Evolutionary conservation across 2,113 vertebrate species (phyloP).

Genomic region (Onychostruthus taczanowskii): DNA sequence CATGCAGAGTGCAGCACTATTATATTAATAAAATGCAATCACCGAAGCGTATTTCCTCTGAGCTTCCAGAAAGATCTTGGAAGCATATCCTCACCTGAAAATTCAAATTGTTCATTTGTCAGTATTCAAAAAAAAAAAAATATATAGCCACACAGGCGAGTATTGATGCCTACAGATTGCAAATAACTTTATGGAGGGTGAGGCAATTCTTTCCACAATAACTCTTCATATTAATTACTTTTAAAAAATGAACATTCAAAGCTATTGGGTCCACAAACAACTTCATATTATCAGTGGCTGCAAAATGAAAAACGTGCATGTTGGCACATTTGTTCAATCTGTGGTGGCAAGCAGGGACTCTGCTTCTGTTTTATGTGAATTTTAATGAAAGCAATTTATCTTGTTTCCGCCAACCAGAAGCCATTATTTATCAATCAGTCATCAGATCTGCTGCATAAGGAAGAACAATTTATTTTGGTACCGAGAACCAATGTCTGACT

Average conservation of each 20-base stretch:
- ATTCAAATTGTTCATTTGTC: neutral
- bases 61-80: conserved; percentile 15
- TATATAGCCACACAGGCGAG: neutral
- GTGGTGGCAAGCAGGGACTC: neutral
- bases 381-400: conserved; percentile 53
- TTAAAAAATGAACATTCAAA: neutral
- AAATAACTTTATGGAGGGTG: conserved; percentile 13
- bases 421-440: conserved; percentile 38
- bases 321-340: conserved; percentile 23
- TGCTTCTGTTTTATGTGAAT: conserved; percentile 29
- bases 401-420: neutral
- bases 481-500: neutral
- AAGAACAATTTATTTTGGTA: neutral
- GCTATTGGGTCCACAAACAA: conserved; percentile 3
- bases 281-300: conserved; percentile 21
- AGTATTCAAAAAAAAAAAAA: neutral
- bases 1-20: neutral
- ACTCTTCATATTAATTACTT: conserved; percentile 30
- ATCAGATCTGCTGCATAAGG: neutral
- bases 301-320: conserved; percentile 7
- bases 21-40: neutral
- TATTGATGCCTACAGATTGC: conserved; percentile 22
- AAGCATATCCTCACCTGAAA: neutral
- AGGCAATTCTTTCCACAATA: conserved; percentile 18
- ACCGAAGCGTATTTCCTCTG: neutral